Percentiles rank a stretch among this genome's conserved stretches.
Evolutionary conservation across 1,140 invertebrate species (phyloP).

Genomic region (Ruditapes philippinarum): DNA sequence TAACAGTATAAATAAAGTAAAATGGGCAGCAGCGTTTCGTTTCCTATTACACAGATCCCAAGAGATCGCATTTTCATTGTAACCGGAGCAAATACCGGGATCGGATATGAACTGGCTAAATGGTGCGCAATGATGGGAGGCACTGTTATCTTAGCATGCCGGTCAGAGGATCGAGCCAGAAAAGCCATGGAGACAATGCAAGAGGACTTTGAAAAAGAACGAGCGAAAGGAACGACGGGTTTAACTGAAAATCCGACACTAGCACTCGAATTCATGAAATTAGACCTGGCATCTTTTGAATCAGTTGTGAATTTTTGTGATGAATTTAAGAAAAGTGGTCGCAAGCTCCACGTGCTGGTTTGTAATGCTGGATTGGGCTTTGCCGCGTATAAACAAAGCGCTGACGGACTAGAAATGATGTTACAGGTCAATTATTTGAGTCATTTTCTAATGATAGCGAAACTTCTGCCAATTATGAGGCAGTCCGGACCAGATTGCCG

Average conservation of each 20-base stretch:
- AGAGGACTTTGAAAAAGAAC: constrained; percentile 62
- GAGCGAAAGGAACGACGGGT: constrained; percentile 22
- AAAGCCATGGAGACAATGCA: constrained; percentile 68
- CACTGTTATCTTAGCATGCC: constrained; percentile 72
- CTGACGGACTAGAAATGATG: constrained; percentile 23
- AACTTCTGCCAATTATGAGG: constrained; percentile 45
- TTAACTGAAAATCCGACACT: constrained; percentile 34
- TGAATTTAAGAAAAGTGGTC: constrained; percentile 65
- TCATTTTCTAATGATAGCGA: constrained; percentile 44
- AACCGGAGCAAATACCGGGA: constrained; percentile 53
- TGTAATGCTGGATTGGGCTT: constrained; percentile 72
- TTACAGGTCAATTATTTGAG: constrained; percentile 56
- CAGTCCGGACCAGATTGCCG: constrained; percentile 50
- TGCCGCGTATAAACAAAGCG: neutral
- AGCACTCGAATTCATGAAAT: constrained; percentile 66
- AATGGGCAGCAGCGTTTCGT: constrained; percentile 27
- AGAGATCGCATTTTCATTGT: constrained; percentile 28
- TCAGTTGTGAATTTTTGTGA: constrained; percentile 66
- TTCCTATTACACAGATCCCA: constrained; percentile 20
- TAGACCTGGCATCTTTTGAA: constrained; percentile 66
- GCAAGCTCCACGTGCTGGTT: constrained; percentile 64
- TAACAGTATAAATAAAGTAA: neutral
- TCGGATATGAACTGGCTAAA: constrained; percentile 74
- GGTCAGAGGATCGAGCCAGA: constrained; percentile 66
- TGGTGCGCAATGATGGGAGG: constrained; percentile 73